A percentile compares a stretch with the other conserved stretches of the same genome.
phyloP scores from a whole-genome alignment of 2,797 vertebrate genomes.

The Cossypha polioptera region DNA sequence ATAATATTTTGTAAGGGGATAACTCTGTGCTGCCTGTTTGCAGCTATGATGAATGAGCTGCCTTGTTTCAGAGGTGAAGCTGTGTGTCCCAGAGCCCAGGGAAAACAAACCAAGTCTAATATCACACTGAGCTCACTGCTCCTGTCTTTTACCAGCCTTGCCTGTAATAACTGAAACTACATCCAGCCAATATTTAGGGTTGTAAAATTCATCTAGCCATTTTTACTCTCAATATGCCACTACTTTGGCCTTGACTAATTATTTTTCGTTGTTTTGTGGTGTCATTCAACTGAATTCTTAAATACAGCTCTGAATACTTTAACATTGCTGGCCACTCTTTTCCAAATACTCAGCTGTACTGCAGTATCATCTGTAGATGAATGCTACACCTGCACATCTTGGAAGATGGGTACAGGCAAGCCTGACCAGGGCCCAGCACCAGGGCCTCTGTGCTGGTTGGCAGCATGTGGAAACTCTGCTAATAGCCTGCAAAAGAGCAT shows the following conservation, averaged over 20 bases:
- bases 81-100: background rate
- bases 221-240: background rate
- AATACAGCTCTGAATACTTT: background rate
- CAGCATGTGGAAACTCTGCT: background rate
- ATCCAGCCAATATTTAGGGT: background rate
- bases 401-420: background rate
- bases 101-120: background rate
- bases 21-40: background rate
- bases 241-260: background rate
- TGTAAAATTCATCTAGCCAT: background rate
- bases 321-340: background rate
- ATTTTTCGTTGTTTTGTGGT: background rate
- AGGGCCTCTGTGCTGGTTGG: background rate
- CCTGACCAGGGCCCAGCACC: background rate
- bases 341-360: background rate
- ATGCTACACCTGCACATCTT: background rate
- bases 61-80: background rate
- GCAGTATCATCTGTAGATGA: background rate
- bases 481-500: background rate
- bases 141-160: background rate
- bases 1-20: background rate
- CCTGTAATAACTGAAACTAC: background rate
- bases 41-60: background rate
- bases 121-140: background rate
- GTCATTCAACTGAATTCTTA: background rate